These are phyloP conservation scores for Dysidea cf. avara DNA, from an alignment of 37 sponge, comb jelly and placozoan genomes.

Conservation along the genomic window DNA sequence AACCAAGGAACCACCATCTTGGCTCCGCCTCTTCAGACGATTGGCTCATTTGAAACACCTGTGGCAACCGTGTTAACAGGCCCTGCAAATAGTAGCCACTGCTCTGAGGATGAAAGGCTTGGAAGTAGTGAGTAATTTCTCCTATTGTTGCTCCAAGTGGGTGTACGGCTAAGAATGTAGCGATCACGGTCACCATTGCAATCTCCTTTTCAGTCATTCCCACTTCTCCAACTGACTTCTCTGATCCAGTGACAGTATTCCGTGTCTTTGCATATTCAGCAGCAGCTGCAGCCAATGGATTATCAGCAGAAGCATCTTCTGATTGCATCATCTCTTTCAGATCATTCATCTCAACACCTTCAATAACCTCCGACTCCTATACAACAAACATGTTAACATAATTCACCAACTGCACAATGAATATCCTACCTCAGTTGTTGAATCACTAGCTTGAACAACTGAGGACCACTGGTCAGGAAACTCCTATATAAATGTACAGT, in stretches of 20 bases:
- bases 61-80: conserved; percentile 57
- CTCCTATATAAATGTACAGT: conserved; percentile 7
- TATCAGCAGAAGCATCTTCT: background rate
- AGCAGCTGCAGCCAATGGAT: conserved; percentile 57
- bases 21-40: conserved; percentile 15
- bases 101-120: conserved; percentile 46
- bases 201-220: conserved; percentile 64
- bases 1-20: conserved; percentile 84
- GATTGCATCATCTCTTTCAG: conserved; percentile 21
- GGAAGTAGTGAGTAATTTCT: conserved; percentile 65
- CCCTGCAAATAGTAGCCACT: conserved; percentile 62
- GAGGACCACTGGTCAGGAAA: background rate
- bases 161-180: conserved; percentile 77
- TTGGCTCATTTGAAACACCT: conserved; percentile 67
- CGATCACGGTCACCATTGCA: conserved; percentile 59
- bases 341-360: conserved; percentile 42
- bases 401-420: background rate
- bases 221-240: background rate
- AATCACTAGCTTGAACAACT: conserved; percentile 16
- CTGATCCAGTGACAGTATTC: conserved; percentile 19
- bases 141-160: conserved; percentile 74
- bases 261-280: conserved; percentile 63
- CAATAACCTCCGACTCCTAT: conserved; percentile 33
- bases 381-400: background rate
- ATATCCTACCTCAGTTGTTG: conserved; percentile 55